Conservation (phyloP, 2,113 vertebrate genomes). For the Ascaphus truei region DNA sequence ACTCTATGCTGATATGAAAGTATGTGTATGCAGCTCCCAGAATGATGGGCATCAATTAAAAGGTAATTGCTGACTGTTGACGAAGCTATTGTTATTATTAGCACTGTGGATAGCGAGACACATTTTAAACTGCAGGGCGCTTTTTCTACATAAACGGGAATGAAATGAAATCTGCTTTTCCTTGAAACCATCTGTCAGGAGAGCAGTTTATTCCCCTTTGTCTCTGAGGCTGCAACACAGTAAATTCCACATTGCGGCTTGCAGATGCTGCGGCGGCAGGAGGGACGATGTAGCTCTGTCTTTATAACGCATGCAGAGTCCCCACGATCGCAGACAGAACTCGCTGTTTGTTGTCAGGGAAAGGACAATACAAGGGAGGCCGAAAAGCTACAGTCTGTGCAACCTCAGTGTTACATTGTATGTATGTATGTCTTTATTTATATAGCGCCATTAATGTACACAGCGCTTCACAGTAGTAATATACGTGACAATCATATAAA, state of each 20-base stretch:
- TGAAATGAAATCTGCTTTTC: neutral
- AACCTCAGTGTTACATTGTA: too few relatives aligned
- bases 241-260: neutral
- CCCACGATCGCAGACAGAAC: neutral
- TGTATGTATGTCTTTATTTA: too few relatives aligned
- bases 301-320: neutral
- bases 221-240: neutral
- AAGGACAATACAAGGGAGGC: too few relatives aligned
- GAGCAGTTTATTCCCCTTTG: neutral
- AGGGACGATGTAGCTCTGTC: neutral
- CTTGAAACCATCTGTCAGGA: neutral
- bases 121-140: too few relatives aligned
- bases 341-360: neutral
- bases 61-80: neutral
- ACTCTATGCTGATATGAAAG: neutral
- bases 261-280: neutral
- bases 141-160: neutral
- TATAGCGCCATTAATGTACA: too few relatives aligned
- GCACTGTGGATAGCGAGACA: neutral
- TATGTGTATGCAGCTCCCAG: conserved; percentile 3
- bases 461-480: too few relatives aligned
- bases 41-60: neutral
- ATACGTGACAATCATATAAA: too few relatives aligned
- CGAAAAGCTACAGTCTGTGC: too few relatives aligned
- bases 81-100: neutral